Conservation (phyloP, 1,140 invertebrate species). For the Berghia stephanieae region DNA sequence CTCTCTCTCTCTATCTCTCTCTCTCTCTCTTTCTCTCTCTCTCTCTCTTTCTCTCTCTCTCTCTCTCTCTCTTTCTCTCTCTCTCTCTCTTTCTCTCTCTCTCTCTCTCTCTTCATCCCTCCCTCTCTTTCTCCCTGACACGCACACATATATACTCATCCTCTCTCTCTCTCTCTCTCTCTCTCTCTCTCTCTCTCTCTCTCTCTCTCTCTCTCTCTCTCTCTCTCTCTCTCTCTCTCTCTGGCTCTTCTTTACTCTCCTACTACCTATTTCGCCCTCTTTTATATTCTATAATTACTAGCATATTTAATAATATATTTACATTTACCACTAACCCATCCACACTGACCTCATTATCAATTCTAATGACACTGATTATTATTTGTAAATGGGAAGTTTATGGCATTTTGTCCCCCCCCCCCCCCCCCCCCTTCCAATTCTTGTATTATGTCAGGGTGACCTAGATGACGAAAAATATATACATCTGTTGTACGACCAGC, state of each 20-base stretch:
- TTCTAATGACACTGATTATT: neutral
- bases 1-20: conserved; percentile 11
- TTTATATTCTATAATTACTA: too few species aligned
- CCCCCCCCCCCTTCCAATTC: neutral
- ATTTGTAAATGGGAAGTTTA: neutral
- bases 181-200: neutral
- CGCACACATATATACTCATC: too few species aligned
- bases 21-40: neutral
- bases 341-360: neutral
- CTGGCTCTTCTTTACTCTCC: neutral
- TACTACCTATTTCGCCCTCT: neutral
- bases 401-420: neutral
- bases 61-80: neutral
- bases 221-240: neutral
- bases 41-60: neutral
- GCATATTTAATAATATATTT: too few species aligned
- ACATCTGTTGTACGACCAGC: too few species aligned
- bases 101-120: neutral
- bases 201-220: neutral
- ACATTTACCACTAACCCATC: neutral
- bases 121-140: too few species aligned
- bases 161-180: neutral
- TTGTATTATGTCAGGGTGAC: neutral
- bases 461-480: too few species aligned
- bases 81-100: neutral